phyloP scores from a whole-genome alignment of 2,113 vertebrate species.

The Tychaedon coryphoeus region DNA sequence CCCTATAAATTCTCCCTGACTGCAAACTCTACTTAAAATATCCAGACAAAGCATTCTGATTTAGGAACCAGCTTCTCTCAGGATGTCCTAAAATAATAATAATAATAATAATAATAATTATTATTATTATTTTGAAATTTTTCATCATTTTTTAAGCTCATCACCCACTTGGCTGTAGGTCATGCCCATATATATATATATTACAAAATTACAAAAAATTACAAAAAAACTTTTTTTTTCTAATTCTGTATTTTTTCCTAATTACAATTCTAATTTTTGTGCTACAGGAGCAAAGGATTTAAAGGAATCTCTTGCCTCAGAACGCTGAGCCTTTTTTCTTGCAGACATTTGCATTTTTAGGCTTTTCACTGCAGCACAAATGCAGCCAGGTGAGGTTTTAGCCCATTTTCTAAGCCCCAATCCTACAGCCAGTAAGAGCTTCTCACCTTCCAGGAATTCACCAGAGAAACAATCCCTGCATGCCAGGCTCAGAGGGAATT shows the following conservation, averaged over 20 bases:
- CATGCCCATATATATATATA: too few relatives aligned
- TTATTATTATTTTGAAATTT: too few relatives aligned
- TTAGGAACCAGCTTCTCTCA: too few relatives aligned
- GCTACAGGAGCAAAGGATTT: not conserved
- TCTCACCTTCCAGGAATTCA: not conserved
- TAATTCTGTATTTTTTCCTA: not conserved
- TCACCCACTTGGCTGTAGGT: too few relatives aligned
- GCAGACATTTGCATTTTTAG: not conserved
- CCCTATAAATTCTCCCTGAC: not conserved
- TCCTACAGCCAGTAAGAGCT: not conserved
- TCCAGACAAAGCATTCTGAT: too few relatives aligned
- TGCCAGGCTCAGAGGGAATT: not conserved
- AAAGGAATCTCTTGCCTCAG: not conserved
- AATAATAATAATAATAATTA: too few relatives aligned
- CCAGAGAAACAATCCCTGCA: not conserved
- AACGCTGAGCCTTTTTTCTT: not conserved
- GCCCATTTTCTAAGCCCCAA: not conserved
- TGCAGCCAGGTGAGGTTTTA: not conserved
- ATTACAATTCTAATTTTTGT: not conserved
- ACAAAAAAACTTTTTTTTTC: accelerated
- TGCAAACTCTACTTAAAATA: not conserved
- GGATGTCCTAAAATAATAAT: too few relatives aligned
- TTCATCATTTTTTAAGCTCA: too few relatives aligned
- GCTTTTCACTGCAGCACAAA: not conserved
- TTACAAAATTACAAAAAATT: too few relatives aligned